These are phyloP conservation scores for Microcebus griseorufus DNA, from an alignment of 2,113 vertebrate species.

Conservation along the genomic window DNA sequence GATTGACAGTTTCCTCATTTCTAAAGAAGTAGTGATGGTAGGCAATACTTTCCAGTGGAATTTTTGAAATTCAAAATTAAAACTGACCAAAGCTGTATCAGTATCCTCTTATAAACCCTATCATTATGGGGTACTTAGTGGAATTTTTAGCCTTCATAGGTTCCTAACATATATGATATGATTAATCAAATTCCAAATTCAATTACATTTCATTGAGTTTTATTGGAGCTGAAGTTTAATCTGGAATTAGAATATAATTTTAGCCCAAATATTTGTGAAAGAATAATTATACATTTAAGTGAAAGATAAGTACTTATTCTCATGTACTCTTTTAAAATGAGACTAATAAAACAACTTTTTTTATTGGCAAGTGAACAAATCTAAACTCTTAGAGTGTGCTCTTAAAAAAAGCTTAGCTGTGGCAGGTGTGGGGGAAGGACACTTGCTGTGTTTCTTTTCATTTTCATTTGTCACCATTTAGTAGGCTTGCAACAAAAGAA, in stretches of 20 bases:
- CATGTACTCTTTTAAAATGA: conserved; percentile 4
- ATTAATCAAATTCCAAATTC: neutral
- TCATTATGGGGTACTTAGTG: neutral
- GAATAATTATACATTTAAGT: neutral
- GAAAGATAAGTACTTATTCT: conserved; percentile 19
- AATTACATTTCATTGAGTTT: neutral
- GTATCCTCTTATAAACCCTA: neutral
- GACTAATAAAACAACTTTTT: neutral
- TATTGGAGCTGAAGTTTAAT: neutral
- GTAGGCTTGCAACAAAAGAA: conserved; percentile 63
- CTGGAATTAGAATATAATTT: conserved; percentile 23
- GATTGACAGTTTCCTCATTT: neutral
- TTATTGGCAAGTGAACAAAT: neutral
- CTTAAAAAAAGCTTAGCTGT: neutral
- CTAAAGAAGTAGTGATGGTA: neutral
- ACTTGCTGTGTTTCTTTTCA: neutral
- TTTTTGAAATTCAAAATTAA: neutral
- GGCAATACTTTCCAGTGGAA: neutral
- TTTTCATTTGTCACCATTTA: conserved; percentile 72
- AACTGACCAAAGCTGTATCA: neutral
- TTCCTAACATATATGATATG: neutral
- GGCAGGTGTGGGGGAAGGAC: rapidly evolving
- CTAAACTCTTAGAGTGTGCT: neutral
- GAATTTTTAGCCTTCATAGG: neutral
- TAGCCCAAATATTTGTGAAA: neutral